Percentiles rank a stretch among this genome's conserved stretches.
phyloP scores from a whole-genome alignment of 2,888 invertebrate genomes.

The Poecilobothrus nobilitatus region DNA sequence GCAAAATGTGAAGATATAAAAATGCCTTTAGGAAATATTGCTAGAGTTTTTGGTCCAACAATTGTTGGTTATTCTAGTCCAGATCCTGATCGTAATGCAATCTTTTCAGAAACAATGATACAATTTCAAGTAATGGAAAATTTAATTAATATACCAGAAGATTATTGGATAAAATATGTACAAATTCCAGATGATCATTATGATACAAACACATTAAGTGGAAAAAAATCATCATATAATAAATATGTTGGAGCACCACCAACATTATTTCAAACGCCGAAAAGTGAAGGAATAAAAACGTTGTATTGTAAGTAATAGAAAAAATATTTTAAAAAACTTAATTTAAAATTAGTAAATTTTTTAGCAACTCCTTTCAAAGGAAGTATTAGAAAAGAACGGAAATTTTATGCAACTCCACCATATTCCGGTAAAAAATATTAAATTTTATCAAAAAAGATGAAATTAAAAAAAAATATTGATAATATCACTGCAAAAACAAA shows the following conservation, averaged over 20 bases:
- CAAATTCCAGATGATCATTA: conserved; percentile 26
- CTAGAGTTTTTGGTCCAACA: conserved; percentile 89
- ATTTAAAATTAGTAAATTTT: conserved; percentile 13
- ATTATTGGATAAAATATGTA: conserved; percentile 57
- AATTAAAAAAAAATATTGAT: no score
- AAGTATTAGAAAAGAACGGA: conserved; percentile 37
- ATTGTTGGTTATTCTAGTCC: conserved; percentile 79
- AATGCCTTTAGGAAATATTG: conserved; percentile 84
- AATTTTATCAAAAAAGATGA: not conserved
- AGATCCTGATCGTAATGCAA: conserved; percentile 61
- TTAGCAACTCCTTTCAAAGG: conserved; percentile 40
- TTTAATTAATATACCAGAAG: conserved; percentile 59
- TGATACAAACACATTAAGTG: conserved; percentile 17
- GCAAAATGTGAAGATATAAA: conserved; percentile 74
- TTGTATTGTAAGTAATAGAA: conserved; percentile 36
- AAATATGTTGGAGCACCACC: conserved; percentile 18
- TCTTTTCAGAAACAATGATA: conserved; percentile 68
- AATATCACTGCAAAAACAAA: not conserved
- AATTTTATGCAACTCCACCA: conserved; percentile 37
- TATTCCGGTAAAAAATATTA: conserved; percentile 31
- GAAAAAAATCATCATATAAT: not conserved
- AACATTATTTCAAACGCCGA: conserved; percentile 29
- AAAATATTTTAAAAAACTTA: not conserved
- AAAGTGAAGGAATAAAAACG: conserved; percentile 26
- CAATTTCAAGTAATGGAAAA: conserved; percentile 65